Conservation (phyloP, 2,797 vertebrate genomes). For the Enteromius unitaeniatus region DNA sequence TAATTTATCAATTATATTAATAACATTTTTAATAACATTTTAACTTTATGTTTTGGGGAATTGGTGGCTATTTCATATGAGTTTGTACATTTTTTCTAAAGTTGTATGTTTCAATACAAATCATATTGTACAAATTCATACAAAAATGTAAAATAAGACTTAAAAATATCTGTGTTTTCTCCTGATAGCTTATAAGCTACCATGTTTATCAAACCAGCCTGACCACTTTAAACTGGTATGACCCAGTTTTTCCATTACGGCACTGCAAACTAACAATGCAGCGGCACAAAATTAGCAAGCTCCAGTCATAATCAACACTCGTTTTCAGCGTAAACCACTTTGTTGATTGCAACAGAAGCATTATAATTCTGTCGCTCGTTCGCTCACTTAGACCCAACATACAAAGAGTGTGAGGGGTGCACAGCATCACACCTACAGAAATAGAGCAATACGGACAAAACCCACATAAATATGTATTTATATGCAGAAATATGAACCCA, state of each 20-base stretch:
- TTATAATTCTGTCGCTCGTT: background rate
- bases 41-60: background rate
- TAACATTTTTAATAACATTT: too few relatives aligned
- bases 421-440: slow-evolving; percentile 8
- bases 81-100: too few relatives aligned
- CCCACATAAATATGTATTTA: background rate
- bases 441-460: background rate
- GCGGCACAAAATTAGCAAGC: background rate
- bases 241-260: background rate
- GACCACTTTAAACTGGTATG: background rate
- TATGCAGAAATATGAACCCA: slow-evolving; percentile 6
- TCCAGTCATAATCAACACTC: background rate
- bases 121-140: background rate
- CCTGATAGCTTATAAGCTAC: background rate
- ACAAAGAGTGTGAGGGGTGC: background rate
- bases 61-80: too few relatives aligned
- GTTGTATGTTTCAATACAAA: background rate
- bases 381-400: background rate
- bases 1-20: too few relatives aligned
- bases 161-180: background rate
- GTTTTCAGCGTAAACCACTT: background rate
- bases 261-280: background rate
- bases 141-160: background rate
- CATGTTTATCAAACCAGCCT: background rate
- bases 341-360: slow-evolving; percentile 1